A percentile compares a stretch with the other conserved stretches of the same genome.
Conservation (phyloP, 2,888 invertebrate species). For the Scaptomyza reducta region DNA sequence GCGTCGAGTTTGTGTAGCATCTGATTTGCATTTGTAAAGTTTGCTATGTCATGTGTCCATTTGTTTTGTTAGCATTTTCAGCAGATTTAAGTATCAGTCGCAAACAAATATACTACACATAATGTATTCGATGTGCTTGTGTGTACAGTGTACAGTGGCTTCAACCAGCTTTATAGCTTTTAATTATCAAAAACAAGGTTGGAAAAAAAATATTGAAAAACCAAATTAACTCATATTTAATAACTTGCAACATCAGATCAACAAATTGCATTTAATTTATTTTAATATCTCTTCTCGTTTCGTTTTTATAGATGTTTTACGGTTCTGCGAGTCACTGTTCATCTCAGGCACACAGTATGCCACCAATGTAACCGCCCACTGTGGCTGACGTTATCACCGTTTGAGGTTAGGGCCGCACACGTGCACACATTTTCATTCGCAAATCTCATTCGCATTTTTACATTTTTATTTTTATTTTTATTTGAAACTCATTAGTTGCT, state of each 20-base stretch:
- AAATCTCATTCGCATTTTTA: slow-evolving; percentile 10
- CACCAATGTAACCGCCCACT: background rate
- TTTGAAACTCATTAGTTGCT: slow-evolving; percentile 74
- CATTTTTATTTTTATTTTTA: slow-evolving; percentile 35
- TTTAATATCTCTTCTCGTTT: too few species aligned
- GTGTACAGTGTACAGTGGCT: background rate
- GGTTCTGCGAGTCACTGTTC: too few species aligned
- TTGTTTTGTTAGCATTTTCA: slow-evolving; percentile 60
- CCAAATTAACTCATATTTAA: too few species aligned
- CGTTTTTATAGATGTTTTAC: too few species aligned
- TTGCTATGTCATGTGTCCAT: slow-evolving; percentile 68
- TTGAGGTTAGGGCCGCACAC: slow-evolving; percentile 41
- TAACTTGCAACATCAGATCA: too few species aligned
- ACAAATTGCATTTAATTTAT: too few species aligned
- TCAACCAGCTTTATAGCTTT: too few species aligned
- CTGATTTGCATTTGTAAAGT: slow-evolving; percentile 80
- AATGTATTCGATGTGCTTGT: background rate
- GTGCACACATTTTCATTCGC: slow-evolving; percentile 17
- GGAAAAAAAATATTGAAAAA: too few species aligned
- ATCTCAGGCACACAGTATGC: background rate
- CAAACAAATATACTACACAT: slow-evolving; percentile 16
- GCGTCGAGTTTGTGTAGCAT: slow-evolving; percentile 74
- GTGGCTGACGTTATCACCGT: slow-evolving; percentile 12
- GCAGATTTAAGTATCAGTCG: slow-evolving; percentile 68
- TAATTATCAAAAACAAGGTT: too few species aligned